Base-by-base conservation (phyloP, 2,888 invertebrate species). In the Drosophila atripex region DNA sequence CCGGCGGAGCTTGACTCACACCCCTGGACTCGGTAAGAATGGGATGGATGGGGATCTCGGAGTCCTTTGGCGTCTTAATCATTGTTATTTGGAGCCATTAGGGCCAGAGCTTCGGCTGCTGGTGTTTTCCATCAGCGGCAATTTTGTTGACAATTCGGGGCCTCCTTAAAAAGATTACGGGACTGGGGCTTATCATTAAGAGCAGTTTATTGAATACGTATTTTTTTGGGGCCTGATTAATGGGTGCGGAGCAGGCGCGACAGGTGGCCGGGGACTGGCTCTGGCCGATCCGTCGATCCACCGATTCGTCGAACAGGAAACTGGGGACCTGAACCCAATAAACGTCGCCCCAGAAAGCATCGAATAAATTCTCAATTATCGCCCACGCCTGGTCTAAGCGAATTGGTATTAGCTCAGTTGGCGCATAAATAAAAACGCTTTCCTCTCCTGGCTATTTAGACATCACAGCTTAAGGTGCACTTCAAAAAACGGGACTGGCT, bases 61-160 rank as follows among this genome's bases (percentile, higher is more conserved):
- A 32, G 38, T 52, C 56, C 66, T 64, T 72, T 69, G 76, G 71
- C 70, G 65, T 64, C 71, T 84, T 86, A 86, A 86, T 86, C 87
- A 86, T 85, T 86, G 86, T 86, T 85, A 86, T 86, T 86, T 86
- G 70, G 65, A 75, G 72, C 77, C 86, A 86, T 84, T 86, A 86
- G 84, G 56, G 75, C 72, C 72, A 52, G 71, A 60, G 70, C 69
- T 71, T 73, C 70, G 80, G 80, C 85, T 84, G 84, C 84, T 75
- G 83, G 80, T 86, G 80, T 83, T 86, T 84, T 75, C 78, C 78
- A 63, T 76, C 53, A 46, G 46, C 53, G 75, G 77, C 83, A 77
- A 84, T 84, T 84, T 78, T 74, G 85, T 73, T 84, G 84, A 86
- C 84, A 86, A 79, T 84, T 86, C 76, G 77, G 73, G 71, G 65